These are phyloP conservation scores for Protophormia terraenovae DNA, from an alignment of 2,888 invertebrate species.

Conservation along the genomic window DNA sequence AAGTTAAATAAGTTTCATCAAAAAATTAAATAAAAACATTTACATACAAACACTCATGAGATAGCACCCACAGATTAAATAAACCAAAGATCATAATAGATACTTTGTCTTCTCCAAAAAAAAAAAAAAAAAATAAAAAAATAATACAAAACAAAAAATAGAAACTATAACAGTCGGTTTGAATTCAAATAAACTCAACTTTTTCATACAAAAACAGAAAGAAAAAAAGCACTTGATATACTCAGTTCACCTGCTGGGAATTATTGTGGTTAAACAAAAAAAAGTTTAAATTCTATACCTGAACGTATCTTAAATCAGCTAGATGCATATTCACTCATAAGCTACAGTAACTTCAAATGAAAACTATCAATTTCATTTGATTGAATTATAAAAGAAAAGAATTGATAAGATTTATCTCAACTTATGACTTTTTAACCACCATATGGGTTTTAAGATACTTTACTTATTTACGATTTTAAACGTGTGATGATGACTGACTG, in stretches of 20 bases:
- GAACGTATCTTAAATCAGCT: neutral
- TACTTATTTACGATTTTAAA: no score
- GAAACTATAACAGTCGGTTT: conserved; percentile 22
- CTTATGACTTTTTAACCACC: conserved; percentile 21
- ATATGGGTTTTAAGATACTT: neutral
- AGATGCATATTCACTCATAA: no score
- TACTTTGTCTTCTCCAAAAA: neutral
- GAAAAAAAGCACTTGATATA: conserved; percentile 34
- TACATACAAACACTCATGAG: neutral
- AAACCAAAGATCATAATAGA: conserved; percentile 38
- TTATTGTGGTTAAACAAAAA: conserved; percentile 49
- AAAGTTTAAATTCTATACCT: conserved; percentile 23
- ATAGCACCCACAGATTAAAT: conserved; percentile 55
- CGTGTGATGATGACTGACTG: no score
- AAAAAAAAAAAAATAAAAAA: no score
- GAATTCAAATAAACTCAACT: neutral
- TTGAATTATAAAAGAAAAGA: conserved; percentile 22
- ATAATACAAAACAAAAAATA: no score
- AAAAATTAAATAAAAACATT: neutral
- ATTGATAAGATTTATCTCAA: conserved; percentile 15
- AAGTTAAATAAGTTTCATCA: neutral
- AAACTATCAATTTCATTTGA: conserved; percentile 62
- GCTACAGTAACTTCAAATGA: neutral
- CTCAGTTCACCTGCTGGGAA: conserved; percentile 58
- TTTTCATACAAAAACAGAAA: neutral